A percentile compares a stretch with the other conserved stretches of the same genome.
Conservation (phyloP, 2,888 invertebrate genomes). For the Luperina nickerlii region DNA sequence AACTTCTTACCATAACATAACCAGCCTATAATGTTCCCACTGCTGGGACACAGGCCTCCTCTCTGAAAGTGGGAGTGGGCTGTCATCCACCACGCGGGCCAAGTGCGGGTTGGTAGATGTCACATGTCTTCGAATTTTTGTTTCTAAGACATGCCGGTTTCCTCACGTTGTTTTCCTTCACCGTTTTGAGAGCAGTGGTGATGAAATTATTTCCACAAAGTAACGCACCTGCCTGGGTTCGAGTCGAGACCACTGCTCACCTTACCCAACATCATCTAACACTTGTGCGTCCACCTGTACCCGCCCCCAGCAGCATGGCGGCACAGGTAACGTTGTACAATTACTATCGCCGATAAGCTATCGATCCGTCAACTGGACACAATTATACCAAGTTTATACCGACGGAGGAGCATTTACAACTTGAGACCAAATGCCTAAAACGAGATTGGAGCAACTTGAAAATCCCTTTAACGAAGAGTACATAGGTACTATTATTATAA, state of each 20-base stretch:
- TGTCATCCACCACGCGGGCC: no score
- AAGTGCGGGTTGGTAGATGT: no score
- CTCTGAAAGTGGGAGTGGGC: no score
- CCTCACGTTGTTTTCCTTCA: no score
- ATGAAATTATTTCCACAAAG: no score
- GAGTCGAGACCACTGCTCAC: neutral
- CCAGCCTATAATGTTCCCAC: no score
- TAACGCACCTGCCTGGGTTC: no score
- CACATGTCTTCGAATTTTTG: no score
- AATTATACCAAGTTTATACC: conserved; percentile 37
- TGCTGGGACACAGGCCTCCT: no score
- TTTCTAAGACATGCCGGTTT: no score
- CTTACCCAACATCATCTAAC: neutral
- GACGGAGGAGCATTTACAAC: conserved; percentile 13
- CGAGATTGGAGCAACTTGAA: neutral
- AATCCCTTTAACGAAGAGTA: neutral
- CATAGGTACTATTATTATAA: neutral
- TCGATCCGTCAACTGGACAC: conserved; percentile 50
- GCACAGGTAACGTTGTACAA: conserved; percentile 26
- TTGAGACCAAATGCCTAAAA: conserved; percentile 3
- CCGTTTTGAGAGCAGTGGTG: no score
- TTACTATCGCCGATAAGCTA: conserved; percentile 47
- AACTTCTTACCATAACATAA: no score
- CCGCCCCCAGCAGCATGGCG: neutral
- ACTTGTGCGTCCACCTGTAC: conserved; percentile 36